Conservation (phyloP, 2,113 vertebrate species). For the Zootoca vivipara region DNA sequence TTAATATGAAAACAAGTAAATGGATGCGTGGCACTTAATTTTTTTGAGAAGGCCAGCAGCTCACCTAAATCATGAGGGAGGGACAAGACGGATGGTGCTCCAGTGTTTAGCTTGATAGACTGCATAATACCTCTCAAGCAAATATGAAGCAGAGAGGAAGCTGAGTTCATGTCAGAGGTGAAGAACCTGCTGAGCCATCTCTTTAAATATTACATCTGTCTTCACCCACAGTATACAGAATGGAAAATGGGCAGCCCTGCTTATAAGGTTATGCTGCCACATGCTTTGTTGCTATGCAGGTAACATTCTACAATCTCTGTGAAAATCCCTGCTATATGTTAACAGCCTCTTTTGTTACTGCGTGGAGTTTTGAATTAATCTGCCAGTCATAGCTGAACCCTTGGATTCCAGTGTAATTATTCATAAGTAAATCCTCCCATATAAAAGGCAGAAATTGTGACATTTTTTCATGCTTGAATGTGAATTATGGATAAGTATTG, state of each 20-base stretch:
- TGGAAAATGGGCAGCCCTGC: slow-evolving; percentile 57
- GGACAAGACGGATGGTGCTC: background rate
- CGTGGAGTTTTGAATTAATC: slow-evolving; percentile 67
- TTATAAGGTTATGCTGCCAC: slow-evolving; percentile 52
- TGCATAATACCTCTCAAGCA: background rate
- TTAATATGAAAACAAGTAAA: background rate
- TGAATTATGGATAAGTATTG: slow-evolving; percentile 65
- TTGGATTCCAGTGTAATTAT: slow-evolving; percentile 62
- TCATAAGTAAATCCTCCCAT: slow-evolving; percentile 62
- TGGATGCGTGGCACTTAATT: background rate
- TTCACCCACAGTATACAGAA: background rate
- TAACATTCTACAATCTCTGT: slow-evolving; percentile 46
- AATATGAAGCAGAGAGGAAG: background rate
- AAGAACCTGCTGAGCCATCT: background rate
- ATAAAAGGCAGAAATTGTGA: slow-evolving; percentile 61
- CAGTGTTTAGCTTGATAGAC: background rate
- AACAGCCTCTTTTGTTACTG: slow-evolving; percentile 45
- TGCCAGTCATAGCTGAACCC: slow-evolving; percentile 60
- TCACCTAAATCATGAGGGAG: background rate
- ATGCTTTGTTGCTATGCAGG: slow-evolving; percentile 54
- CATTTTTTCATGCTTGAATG: slow-evolving; percentile 57
- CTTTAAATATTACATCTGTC: slow-evolving; percentile 10
- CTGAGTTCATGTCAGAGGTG: background rate
- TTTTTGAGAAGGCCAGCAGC: background rate
- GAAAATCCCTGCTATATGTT: slow-evolving; percentile 63